phyloP scores from a whole-genome alignment of 2,888 invertebrate genomes.

The Philopedon plagiatum region DNA sequence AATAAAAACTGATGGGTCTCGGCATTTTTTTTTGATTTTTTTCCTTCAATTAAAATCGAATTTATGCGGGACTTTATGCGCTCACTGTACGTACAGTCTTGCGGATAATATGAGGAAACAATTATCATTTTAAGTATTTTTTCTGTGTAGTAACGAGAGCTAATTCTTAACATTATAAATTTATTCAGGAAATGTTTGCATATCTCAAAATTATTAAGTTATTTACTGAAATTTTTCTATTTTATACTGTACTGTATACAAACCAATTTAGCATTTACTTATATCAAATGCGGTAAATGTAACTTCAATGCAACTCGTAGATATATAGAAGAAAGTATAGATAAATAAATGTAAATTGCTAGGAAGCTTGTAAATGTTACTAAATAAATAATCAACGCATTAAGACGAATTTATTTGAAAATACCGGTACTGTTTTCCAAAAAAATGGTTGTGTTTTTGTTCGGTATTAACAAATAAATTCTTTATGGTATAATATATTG shows the following conservation, averaged over 20 bases:
- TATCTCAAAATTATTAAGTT: too few species aligned
- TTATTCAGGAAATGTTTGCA: too few species aligned
- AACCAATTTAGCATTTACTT: too few species aligned
- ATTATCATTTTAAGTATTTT: background rate
- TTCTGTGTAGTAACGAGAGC: too few species aligned
- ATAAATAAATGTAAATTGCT: background rate
- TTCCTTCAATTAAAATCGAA: too few species aligned
- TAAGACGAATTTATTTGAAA: background rate
- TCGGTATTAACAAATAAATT: background rate
- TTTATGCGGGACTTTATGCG: too few species aligned
- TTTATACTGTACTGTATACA: background rate
- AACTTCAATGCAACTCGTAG: conserved; percentile 10
- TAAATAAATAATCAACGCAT: background rate
- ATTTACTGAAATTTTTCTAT: background rate
- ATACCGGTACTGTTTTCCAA: background rate
- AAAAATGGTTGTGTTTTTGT: background rate
- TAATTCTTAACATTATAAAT: too few species aligned
- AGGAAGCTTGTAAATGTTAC: background rate
- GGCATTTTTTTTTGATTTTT: too few species aligned
- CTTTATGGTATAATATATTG: background rate
- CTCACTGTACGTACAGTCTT: too few species aligned
- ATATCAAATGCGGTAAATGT: too few species aligned
- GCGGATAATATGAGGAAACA: too few species aligned
- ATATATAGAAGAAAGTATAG: background rate
- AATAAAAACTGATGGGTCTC: too few species aligned